A percentile compares a stretch with the other conserved stretches of the same genome.
These are phyloP conservation scores for Polymixis flavicincta DNA, from an alignment of 2,888 invertebrate genomes.

Conservation along the genomic window DNA sequence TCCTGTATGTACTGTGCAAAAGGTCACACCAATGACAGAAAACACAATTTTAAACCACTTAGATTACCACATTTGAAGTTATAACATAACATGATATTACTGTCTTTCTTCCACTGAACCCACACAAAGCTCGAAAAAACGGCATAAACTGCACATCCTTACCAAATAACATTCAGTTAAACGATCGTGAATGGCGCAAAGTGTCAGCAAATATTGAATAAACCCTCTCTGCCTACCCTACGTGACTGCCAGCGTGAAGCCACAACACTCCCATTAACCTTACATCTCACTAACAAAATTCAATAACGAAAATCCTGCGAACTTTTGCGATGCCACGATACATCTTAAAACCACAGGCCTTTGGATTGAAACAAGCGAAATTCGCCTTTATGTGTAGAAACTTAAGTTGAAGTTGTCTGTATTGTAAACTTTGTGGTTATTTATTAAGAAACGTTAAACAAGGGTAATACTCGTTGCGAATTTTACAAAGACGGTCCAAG, in stretches of 20 bases:
- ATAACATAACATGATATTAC: background rate
- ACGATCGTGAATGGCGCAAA: conserved; percentile 26
- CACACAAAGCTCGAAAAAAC: conserved; percentile 5
- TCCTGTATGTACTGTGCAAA: no score
- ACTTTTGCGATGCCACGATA: conserved; percentile 68
- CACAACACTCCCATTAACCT: conserved; percentile 68
- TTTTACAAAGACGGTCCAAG: conserved; percentile 78
- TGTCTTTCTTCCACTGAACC: conserved; percentile 1
- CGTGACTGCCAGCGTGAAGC: conserved; percentile 54
- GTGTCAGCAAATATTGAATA: conserved; percentile 53
- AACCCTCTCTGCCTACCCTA: conserved; percentile 41
- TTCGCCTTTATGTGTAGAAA: conserved; percentile 28
- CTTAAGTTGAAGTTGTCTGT: conserved; percentile 50
- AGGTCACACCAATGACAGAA: no score
- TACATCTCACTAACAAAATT: conserved; percentile 77
- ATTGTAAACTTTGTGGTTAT: conserved; percentile 69
- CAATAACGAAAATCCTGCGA: conserved; percentile 77
- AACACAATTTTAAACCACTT: no score
- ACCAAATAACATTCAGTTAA: conserved; percentile 33
- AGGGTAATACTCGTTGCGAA: conserved; percentile 73
- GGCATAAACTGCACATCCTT: conserved; percentile 5
- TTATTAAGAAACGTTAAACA: conserved; percentile 83
- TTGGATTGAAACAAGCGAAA: conserved; percentile 38
- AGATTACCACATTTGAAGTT: no score
- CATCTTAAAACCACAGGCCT: conserved; percentile 59